Percentiles rank a stretch among this genome's conserved stretches.
These are phyloP conservation scores for Petrophora chlorosata DNA, from an alignment of 2,888 invertebrate genomes.

Conservation along the genomic window DNA sequence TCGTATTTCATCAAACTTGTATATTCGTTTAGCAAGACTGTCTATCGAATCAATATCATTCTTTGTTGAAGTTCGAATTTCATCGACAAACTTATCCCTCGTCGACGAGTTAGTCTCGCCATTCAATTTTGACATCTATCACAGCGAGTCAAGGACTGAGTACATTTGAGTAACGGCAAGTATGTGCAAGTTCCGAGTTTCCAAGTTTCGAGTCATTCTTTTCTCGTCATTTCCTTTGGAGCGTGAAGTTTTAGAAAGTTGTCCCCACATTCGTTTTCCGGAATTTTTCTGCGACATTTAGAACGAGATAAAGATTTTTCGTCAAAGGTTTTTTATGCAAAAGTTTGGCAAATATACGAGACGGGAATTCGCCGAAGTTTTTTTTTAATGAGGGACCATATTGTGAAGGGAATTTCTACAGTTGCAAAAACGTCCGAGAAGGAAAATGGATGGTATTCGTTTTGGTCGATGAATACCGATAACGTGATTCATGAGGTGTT, in stretches of 20 bases:
- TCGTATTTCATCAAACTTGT: slow-evolving; percentile 13
- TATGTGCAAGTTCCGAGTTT: slow-evolving; percentile 13
- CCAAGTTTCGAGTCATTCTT: slow-evolving; percentile 38
- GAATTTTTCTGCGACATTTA: slow-evolving; percentile 31
- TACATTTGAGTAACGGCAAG: slow-evolving; percentile 10
- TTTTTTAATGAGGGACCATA: slow-evolving; percentile 14
- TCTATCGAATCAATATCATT: slow-evolving; percentile 41
- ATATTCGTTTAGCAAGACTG: slow-evolving; percentile 22
- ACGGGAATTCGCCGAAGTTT: slow-evolving; percentile 9
- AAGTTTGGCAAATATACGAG: slow-evolving; percentile 6
- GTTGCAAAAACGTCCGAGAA: slow-evolving; percentile 6
- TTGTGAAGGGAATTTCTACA: slow-evolving; percentile 8
- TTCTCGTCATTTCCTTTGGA: slow-evolving; percentile 35
- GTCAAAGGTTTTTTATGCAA: slow-evolving; percentile 14
- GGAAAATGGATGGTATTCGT: slow-evolving; percentile 3
- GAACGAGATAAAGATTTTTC: slow-evolving; percentile 33
- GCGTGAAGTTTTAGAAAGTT: slow-evolving; percentile 35
- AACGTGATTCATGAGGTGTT: too few relatives aligned
- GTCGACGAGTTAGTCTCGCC: slow-evolving; percentile 10
- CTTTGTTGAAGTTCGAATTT: slow-evolving; percentile 38
- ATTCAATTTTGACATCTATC: slow-evolving; percentile 34
- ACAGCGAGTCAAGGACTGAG: slow-evolving; percentile 16
- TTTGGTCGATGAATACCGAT: too few relatives aligned
- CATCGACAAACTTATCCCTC: slow-evolving; percentile 30
- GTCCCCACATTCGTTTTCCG: slow-evolving; percentile 33